These are phyloP conservation scores for Idaea aversata DNA, from an alignment of 2,888 invertebrate genomes.

Conservation along the genomic window DNA sequence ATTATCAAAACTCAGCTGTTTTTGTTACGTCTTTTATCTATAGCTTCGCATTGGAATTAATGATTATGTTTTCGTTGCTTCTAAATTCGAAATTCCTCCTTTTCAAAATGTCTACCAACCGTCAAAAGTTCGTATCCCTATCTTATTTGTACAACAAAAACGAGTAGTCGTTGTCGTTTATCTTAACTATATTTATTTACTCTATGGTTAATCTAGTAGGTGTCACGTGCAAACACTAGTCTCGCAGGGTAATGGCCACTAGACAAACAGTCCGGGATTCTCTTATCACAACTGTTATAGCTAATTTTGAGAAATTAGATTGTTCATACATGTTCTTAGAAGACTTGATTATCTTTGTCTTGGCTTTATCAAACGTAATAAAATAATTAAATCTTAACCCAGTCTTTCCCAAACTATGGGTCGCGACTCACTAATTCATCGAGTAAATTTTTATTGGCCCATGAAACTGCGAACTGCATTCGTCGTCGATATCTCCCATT, in stretches of 20 bases:
- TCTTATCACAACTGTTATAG: conserved; percentile 14
- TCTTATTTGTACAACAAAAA: conserved; percentile 26
- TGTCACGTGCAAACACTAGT: conserved; percentile 6
- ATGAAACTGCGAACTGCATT: no score
- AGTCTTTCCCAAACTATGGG: no score
- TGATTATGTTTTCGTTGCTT: neutral
- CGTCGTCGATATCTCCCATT: no score
- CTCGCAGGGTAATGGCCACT: conserved; percentile 1
- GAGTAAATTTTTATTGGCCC: no score
- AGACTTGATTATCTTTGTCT: neutral
- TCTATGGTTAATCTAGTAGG: conserved; percentile 13
- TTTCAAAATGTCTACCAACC: neutral
- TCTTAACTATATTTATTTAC: conserved; percentile 22
- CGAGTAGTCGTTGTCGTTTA: conserved; percentile 24
- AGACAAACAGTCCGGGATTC: neutral
- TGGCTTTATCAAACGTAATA: neutral
- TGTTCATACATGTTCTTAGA: conserved; percentile 19
- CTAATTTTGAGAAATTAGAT: conserved; percentile 17
- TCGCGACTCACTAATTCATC: no score
- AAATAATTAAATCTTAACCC: neutral
- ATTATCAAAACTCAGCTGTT: no score
- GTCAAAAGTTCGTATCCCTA: conserved; percentile 3
- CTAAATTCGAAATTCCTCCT: neutral
- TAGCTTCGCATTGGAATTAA: no score
- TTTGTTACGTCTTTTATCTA: no score